Base-by-base conservation (phyloP, 35 echinoderm and acorn worm species). In the Heliocidaris erythrogramma region DNA sequence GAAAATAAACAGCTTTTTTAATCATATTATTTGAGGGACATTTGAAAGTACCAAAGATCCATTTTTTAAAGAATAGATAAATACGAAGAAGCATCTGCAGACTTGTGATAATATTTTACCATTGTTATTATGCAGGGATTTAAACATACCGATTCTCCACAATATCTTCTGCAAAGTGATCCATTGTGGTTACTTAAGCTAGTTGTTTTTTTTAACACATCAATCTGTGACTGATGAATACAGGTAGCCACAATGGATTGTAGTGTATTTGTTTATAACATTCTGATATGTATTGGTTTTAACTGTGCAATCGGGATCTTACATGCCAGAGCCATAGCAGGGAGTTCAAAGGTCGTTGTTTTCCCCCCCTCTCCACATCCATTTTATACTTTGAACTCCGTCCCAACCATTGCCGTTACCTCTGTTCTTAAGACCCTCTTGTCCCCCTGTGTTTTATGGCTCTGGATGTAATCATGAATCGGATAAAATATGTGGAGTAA, bases 201-300 rank as follows among this genome's bases (percentile, higher is more conserved):
- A 78, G 18, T 56, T 56, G 10, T 9, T 56, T 56, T 56, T 56
- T 11, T 13, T 56, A 56, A 56, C 52, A 11, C 52, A 56, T 56
- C 52, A 56, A 14, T 56, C 8, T 56, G 14, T 56, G 13, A 9
- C 11, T 11, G 9, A 56, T 56, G 10, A 14, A 56, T 56, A 14
- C 10, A 56, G 14, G 65, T 27, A 78, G 27, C 18, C 65, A n/a
- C 21, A n/a, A 78, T 24, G 8, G 65, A 78, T 78, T 21, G n/a
- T 78, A 27, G 5, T 27, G 65, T 78, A 78, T 78, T 78, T 78
- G 65, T 78, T 78, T 78, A 18, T 78, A 18, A 78, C n/a, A n/a
- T 78, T 78, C 65, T 78, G 65, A 78, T 78, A 78, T 78, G 65
- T 78, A 78, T 78, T 78, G 65, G 65, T 78, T 78, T 78, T 78